Evolutionary conservation across 2,888 invertebrate species (phyloP).

Genomic region (Furcula furcula): DNA sequence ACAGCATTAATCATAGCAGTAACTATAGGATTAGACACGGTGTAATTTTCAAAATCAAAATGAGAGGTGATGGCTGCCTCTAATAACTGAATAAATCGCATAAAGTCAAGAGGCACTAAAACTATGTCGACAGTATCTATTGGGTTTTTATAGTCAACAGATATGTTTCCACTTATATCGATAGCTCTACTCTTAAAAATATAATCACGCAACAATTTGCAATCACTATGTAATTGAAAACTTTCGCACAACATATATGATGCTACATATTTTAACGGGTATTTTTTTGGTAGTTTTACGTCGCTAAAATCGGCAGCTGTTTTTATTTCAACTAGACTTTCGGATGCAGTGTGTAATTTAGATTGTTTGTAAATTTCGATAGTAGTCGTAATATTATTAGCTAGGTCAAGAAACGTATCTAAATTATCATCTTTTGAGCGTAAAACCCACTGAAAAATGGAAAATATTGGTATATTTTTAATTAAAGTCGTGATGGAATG

Average conservation of each 20-base stretch:
- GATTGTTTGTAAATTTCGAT: slow-evolving; percentile 7
- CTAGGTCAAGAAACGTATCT: slow-evolving; percentile 7
- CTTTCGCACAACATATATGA: slow-evolving; percentile 13
- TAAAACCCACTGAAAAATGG: slow-evolving; percentile 6
- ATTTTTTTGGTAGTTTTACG: neutral
- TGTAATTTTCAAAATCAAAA: slow-evolving; percentile 12
- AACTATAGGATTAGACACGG: neutral
- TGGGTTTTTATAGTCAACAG: neutral
- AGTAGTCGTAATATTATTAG: slow-evolving; percentile 3
- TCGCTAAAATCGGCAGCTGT: slow-evolving; percentile 2
- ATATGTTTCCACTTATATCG: no score
- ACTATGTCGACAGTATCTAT: neutral
- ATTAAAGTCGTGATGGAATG: slow-evolving; percentile 3
- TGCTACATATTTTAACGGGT: slow-evolving; percentile 8
- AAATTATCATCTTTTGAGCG: slow-evolving; percentile 8
- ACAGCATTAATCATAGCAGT: neutral
- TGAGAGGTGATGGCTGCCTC: slow-evolving; percentile 14
- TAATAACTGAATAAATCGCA: slow-evolving; percentile 13
- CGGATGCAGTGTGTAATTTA: neutral
- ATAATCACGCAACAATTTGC: slow-evolving; percentile 10
- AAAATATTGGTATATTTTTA: slow-evolving; percentile 16
- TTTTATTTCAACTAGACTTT: neutral
- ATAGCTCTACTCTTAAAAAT: neutral
- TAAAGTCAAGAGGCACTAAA: slow-evolving; percentile 10
- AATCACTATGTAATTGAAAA: slow-evolving; percentile 8